Conservation (phyloP, 2,797 vertebrate species). For the Parauchenoglanis punctatus region DNA sequence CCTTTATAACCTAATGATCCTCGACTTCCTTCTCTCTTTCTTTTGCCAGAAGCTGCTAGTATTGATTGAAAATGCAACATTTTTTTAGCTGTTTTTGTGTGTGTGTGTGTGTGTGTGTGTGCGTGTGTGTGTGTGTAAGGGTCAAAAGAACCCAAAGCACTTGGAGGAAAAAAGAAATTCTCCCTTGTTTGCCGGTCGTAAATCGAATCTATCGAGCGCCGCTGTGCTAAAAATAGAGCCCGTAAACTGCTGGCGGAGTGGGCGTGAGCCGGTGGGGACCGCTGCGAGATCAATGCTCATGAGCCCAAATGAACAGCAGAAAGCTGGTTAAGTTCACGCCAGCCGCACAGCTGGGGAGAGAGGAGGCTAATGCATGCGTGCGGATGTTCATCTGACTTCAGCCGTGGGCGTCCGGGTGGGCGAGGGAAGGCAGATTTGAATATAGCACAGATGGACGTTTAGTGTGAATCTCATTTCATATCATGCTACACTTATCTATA, state of each 20-base stretch:
- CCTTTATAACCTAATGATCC: not conserved
- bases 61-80: not conserved
- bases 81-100: not conserved
- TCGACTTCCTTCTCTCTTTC: not conserved
- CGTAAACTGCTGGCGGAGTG: conserved; percentile 57
- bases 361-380: conserved; percentile 25
- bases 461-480: conserved; percentile 10
- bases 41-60: not conserved
- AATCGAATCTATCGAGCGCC: conserved; percentile 47
- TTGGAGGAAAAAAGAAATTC: conserved; percentile 28
- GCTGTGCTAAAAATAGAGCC: conserved; percentile 53
- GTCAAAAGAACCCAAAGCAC: conserved; percentile 22
- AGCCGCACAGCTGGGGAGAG: conserved; percentile 19
- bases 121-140: not conserved
- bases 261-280: conserved; percentile 55
- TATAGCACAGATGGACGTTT: conserved; percentile 23
- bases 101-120: not conserved
- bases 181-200: conserved; percentile 37
- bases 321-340: conserved; percentile 43
- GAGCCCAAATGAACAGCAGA: conserved; percentile 52
- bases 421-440: conserved; percentile 21
- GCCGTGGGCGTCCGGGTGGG: conserved; percentile 33
- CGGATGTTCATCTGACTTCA: not conserved
- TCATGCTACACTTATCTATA: not conserved
- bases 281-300: conserved; percentile 64